These are phyloP conservation scores for Stichopus chloronotus DNA, from an alignment of 35 echinoderm and acorn worm species.

Conservation along the genomic window DNA sequence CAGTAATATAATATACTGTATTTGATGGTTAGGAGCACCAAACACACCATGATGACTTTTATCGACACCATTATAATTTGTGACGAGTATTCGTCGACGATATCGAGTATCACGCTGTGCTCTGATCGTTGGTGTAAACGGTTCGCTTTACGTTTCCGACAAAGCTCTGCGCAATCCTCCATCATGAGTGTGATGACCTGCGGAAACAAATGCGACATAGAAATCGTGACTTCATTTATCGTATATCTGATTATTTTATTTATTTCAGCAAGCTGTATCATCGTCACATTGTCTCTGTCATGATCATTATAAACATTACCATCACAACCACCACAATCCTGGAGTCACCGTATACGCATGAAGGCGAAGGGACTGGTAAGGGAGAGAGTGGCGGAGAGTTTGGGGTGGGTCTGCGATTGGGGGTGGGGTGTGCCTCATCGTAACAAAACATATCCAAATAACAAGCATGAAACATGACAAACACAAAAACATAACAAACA, in stretches of 20 bases:
- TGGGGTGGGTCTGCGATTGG: too few relatives aligned
- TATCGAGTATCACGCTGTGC: neutral
- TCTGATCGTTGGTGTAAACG: neutral
- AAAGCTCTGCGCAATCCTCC: constrained; percentile 41
- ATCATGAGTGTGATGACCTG: constrained; percentile 49
- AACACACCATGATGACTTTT: constrained; percentile 1
- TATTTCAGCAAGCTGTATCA: neutral
- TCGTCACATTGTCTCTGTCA: neutral
- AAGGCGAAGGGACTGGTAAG: too few relatives aligned
- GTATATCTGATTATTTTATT: neutral
- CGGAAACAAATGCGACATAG: neutral
- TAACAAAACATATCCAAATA: too few relatives aligned
- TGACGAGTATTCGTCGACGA: neutral
- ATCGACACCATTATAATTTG: constrained; percentile 44
- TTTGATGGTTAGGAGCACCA: constrained; percentile 2
- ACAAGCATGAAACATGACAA: too few relatives aligned
- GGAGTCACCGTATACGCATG: too few relatives aligned
- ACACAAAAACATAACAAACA: too few relatives aligned
- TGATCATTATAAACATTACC: too few relatives aligned
- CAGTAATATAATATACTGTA: constrained; percentile 9
- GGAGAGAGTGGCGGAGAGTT: too few relatives aligned
- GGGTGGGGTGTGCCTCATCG: too few relatives aligned
- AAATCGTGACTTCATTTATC: neutral
- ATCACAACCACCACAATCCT: too few relatives aligned
- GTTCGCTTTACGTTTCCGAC: constrained; percentile 18